Evolutionary conservation across 1,140 invertebrate genomes (phyloP), one percentile per base, ranked within the genome.

Genomic region (Dolichoris vasculosae): DNA sequence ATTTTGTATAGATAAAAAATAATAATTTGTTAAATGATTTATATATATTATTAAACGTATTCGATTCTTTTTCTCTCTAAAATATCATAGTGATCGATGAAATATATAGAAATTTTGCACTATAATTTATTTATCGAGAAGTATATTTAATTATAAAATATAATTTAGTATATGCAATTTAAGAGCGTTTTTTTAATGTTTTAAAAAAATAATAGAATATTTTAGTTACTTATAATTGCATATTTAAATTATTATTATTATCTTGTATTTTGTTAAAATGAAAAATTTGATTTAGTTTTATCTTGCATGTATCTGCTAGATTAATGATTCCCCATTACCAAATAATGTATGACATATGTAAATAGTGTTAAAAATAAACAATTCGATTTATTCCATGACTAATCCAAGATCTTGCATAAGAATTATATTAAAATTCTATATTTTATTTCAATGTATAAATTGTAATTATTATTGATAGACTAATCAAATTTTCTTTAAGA

Each of bases 401-500:
- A 43, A 73, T 73, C 1, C 9, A 38, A 71, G 15, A 43, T 43
- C 69, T 43, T 73, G 38, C 69, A 73, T 43, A 73, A 73, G 69
- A 11, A 43, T 13, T 17, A n/a, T n/a, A 38, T 43, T 43, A n/a
- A 73, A 43, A 73, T 43, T 73, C 38, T 71, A 26, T 26, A 43
- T 38, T 73, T 43, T 73, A 30, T 43, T 43, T n/a, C 30, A 43
- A 73, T 43, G 32, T 73, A 43, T 43, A 35, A 69, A 38, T 69
- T 69, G 32, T 69, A 67, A 69, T 69, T 69, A 38, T 69, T 69
- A 69, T 69, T 69, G 67, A 40, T 69, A 38, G 32, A 30, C 30
- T 17, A 20, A 69, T 69, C 2, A 38, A 69, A 32, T 67, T 67
- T 67, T 13, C 32, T 35, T 35, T 67, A 4, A 2, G 20, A 35